A percentile compares a stretch with the other conserved stretches of the same genome.
Evolutionary conservation across 2,888 invertebrate genomes (phyloP).

Genomic region (Atethmia centrago): DNA sequence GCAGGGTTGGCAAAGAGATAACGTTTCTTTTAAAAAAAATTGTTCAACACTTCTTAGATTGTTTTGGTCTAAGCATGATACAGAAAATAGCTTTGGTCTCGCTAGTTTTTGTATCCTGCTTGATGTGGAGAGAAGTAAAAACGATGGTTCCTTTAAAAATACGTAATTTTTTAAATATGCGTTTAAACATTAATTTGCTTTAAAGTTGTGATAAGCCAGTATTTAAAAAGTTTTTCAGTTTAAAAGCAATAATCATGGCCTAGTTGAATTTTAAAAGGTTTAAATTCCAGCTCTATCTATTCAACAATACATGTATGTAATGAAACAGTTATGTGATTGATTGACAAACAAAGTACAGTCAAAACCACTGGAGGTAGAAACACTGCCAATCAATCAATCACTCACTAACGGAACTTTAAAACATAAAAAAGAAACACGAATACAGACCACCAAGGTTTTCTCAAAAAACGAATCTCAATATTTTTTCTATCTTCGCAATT

Average conservation of each 20-base stretch:
- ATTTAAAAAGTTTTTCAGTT: no score
- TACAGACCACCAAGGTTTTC: slow-evolving; percentile 19
- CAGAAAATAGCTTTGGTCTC: not conserved
- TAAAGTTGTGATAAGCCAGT: not conserved
- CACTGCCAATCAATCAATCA: not conserved
- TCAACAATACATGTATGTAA: not conserved
- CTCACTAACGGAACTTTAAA: not conserved
- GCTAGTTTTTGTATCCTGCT: not conserved
- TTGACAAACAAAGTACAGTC: not conserved
- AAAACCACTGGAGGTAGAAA: not conserved
- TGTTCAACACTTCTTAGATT: not conserved
- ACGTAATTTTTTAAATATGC: no score
- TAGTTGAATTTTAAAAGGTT: not conserved
- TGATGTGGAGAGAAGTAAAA: not conserved
- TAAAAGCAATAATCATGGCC: not conserved
- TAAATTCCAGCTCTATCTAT: not conserved
- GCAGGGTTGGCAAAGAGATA: slow-evolving; percentile 46
- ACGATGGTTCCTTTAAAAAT: not conserved
- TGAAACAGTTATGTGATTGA: not conserved
- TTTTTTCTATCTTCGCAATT: slow-evolving; percentile 16
- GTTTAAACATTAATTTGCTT: not conserved
- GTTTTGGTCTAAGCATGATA: not conserved
- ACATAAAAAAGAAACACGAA: not conserved
- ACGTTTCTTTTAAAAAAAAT: not conserved
- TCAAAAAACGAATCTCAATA: slow-evolving; percentile 7